phyloP scores from a whole-genome alignment of 2,113 vertebrate genomes.

The Tauraco erythrolophus region DNA sequence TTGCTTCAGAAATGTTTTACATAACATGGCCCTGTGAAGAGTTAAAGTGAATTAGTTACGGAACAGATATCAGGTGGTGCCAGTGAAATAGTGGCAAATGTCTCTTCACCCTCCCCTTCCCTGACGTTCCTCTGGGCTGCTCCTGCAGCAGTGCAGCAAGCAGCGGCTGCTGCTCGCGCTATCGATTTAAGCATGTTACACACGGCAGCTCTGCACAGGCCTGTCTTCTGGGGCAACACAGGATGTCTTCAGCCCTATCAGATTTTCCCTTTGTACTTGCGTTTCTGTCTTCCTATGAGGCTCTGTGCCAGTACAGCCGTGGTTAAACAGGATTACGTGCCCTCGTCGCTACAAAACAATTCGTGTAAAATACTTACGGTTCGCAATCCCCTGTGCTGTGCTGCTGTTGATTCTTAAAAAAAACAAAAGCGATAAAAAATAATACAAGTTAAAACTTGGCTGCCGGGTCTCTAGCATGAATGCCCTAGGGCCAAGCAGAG shows the following conservation, averaged over 20 bases:
- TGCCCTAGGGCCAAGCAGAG: neutral
- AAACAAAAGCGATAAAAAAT: neutral
- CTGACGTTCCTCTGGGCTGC: neutral
- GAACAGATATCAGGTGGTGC: neutral
- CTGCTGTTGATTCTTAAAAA: neutral
- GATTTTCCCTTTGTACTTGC: neutral
- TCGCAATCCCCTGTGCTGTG: neutral
- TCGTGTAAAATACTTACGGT: accelerated
- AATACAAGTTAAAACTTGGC: neutral
- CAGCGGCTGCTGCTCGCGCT: neutral
- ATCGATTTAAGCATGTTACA: neutral
- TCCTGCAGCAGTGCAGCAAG: neutral
- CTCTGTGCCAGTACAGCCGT: neutral
- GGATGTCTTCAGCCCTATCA: neutral
- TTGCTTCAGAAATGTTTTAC: neutral
- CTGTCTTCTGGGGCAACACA: neutral
- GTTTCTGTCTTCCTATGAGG: neutral
- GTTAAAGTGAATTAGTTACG: neutral
- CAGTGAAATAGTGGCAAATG: neutral
- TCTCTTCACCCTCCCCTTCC: neutral
- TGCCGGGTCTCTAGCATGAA: neutral
- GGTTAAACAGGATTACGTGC: neutral
- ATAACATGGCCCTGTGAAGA: neutral
- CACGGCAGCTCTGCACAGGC: neutral
- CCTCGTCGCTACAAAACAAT: neutral